These are phyloP conservation scores for Hoplodrina ambigua DNA, from an alignment of 2,888 invertebrate genomes.

Conservation along the genomic window DNA sequence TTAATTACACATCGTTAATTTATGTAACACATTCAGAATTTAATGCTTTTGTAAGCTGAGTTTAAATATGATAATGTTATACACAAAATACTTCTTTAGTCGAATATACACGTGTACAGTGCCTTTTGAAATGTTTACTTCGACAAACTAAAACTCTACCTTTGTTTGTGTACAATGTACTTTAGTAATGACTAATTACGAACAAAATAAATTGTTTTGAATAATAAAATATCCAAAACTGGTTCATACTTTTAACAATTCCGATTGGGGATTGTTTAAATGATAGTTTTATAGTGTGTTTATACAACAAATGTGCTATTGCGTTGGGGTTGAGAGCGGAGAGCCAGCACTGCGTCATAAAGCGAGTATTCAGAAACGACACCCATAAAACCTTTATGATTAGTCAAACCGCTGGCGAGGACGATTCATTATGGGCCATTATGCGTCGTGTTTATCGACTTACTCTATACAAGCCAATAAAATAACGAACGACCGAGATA, in stretches of 20 bases:
- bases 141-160: conserved; percentile 38
- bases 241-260: conserved; percentile 56
- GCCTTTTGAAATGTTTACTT: conserved; percentile 40
- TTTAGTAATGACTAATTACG: neutral
- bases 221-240: conserved; percentile 33
- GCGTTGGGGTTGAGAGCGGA: conserved; percentile 60
- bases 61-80: conserved; percentile 59
- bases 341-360: conserved; percentile 75
- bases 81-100: conserved; percentile 41
- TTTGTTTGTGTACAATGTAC: neutral
- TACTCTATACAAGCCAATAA: conserved; percentile 90
- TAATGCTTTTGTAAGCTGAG: conserved; percentile 58
- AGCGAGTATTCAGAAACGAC: conserved; percentile 82
- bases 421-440: conserved; percentile 90
- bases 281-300: conserved; percentile 74
- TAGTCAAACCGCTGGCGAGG: conserved; percentile 87
- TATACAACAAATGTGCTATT: conserved; percentile 75
- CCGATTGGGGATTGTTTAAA: conserved; percentile 60
- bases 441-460: conserved; percentile 90
- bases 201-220: neutral
- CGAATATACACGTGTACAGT: conserved; percentile 12
- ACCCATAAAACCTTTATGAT: conserved; percentile 90
- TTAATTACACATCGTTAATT: conserved; percentile 69
- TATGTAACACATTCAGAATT: conserved; percentile 64
- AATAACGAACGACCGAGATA: conserved; percentile 90